Percentiles rank a stretch among this genome's conserved stretches.
These are phyloP conservation scores for Lathamus discolor DNA, from an alignment of 2,113 vertebrate genomes.

Conservation along the genomic window DNA sequence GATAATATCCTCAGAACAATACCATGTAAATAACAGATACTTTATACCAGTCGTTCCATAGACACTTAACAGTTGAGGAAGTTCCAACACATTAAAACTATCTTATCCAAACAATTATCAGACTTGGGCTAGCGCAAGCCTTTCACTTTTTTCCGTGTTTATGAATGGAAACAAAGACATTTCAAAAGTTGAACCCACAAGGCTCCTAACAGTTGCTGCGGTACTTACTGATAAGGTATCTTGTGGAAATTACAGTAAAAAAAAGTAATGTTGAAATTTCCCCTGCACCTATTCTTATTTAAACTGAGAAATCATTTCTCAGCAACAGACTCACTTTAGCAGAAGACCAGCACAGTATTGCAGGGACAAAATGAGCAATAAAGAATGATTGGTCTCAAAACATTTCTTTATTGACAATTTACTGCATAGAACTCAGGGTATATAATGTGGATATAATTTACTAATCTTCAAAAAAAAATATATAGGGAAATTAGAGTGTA, in stretches of 20 bases:
- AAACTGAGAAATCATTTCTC: neutral
- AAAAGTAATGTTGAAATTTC: neutral
- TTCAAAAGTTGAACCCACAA: conserved; percentile 10
- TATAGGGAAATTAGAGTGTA: neutral
- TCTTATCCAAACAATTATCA: neutral
- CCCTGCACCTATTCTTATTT: neutral
- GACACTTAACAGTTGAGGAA: neutral
- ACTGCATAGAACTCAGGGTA: neutral
- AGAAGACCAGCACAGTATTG: neutral
- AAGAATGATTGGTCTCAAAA: neutral
- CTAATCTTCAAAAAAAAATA: neutral
- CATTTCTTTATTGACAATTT: neutral
- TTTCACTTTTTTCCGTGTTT: neutral
- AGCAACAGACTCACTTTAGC: neutral
- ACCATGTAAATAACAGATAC: neutral
- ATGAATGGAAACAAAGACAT: conserved; percentile 9
- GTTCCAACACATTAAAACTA: neutral
- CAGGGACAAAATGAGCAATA: neutral
- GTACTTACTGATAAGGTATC: neutral
- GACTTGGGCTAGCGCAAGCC: neutral
- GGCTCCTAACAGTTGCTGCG: neutral
- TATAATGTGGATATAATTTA: neutral
- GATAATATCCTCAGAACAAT: neutral
- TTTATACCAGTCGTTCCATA: neutral
- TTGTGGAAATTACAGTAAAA: neutral